Evolutionary conservation across 2,113 vertebrate genomes (phyloP), one percentile per base, ranked within the genome.

Genomic region (Cnemophilus loriae): DNA sequence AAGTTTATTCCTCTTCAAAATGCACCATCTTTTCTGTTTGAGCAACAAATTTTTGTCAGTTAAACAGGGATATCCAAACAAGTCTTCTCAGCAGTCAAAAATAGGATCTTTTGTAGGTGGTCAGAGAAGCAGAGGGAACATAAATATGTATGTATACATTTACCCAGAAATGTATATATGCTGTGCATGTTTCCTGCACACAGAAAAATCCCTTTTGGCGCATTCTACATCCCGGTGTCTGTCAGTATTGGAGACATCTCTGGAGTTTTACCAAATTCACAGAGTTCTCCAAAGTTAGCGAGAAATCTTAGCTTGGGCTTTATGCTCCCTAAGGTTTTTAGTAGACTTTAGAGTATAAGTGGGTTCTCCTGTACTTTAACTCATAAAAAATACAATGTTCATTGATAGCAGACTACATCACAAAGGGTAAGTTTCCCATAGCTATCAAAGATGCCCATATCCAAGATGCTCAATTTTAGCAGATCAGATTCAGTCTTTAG

Each of bases 291-390:
- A 52, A 92, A 81, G 74, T 83, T 88, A 91, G 12, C 22, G 18
- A 90, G 89, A 75, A 94, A 80, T 32, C 56, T 65, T 53, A 50
- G 16, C 14, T 74, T 70, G 46, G 47, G 60, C 57, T 95, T 97
- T 93, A 56, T 78, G 82, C 87, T 95, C 85, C 71, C 85, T 93
- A 84, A 97, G 91, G 39, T 39, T 64, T 93, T 95, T 81, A 95
- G 74, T 47, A 87, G 90, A 89, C 78, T 55, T 95, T 65, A 16
- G 19, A 6, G 46, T 13, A 7, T 37, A 3, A 50, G 10, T 33
- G 55, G 16, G 15, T 41, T 90, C 74, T 84, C 32, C 10, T 53
- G 73, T 19, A 11, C 35, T 93, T 87, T 64, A 63, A 71, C 46
- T 84, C 24, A 10, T 47, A 35, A 71, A 88, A 77, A 27, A 10